phyloP scores from a whole-genome alignment of 2,888 invertebrate genomes.

The Scaptomyza tumidula region DNA sequence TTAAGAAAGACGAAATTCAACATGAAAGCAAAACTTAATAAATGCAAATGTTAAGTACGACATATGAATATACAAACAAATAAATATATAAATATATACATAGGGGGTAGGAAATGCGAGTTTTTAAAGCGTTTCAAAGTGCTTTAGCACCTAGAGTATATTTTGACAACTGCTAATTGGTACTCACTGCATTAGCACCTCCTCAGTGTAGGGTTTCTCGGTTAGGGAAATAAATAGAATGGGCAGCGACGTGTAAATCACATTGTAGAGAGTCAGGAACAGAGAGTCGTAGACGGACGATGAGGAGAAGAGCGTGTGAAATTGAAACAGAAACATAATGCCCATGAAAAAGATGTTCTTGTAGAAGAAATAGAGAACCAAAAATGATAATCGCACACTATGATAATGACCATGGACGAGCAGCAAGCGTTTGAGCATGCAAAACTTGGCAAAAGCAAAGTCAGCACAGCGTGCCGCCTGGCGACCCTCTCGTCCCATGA shows the following conservation, averaged over 20 bases:
- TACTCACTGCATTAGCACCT: slow-evolving; percentile 85
- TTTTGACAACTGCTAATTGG: slow-evolving; percentile 9
- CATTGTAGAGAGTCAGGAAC: slow-evolving; percentile 91
- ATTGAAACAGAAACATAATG: slow-evolving; percentile 86
- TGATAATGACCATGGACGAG: slow-evolving; percentile 94
- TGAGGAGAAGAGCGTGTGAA: slow-evolving; percentile 86
- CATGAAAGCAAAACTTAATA: neutral
- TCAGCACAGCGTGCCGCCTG: slow-evolving; percentile 92
- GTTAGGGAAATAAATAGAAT: slow-evolving; percentile 90
- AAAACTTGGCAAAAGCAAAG: slow-evolving; percentile 93
- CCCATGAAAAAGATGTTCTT: slow-evolving; percentile 92
- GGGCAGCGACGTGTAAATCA: slow-evolving; percentile 90
- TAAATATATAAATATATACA: too few species aligned
- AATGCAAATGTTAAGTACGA: too few species aligned
- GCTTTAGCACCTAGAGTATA: neutral
- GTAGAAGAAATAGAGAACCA: slow-evolving; percentile 94
- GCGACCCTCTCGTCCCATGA: slow-evolving; percentile 89
- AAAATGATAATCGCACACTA: slow-evolving; percentile 89
- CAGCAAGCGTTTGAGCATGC: slow-evolving; percentile 90
- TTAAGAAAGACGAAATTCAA: too few species aligned
- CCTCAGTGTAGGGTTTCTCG: slow-evolving; percentile 89
- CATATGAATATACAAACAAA: neutral
- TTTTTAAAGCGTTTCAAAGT: neutral
- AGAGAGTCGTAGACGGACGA: slow-evolving; percentile 90
- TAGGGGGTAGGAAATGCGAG: neutral